Evolutionary conservation across 2,888 invertebrate genomes (phyloP).

Genomic region (Eucera pruinosa): DNA sequence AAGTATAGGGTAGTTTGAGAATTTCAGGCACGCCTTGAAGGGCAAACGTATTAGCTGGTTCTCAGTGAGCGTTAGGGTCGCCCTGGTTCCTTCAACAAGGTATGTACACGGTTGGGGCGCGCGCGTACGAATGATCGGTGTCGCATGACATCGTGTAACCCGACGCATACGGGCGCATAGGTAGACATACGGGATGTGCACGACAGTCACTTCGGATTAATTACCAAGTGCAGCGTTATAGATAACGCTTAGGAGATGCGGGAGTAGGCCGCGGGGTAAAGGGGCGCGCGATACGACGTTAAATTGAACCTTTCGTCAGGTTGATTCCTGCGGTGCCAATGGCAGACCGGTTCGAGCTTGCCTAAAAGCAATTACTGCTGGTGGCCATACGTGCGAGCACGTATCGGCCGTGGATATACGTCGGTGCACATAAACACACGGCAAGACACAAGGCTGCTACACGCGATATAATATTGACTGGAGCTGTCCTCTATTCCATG

Average conservation of each 20-base stretch:
- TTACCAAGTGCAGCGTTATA: slow-evolving; percentile 74
- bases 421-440: slow-evolving; percentile 27
- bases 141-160: slow-evolving; percentile 39
- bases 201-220: slow-evolving; percentile 70
- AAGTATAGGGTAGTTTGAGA: background rate
- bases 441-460: slow-evolving; percentile 37
- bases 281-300: slow-evolving; percentile 65
- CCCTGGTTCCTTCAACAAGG: background rate
- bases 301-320: slow-evolving; percentile 73
- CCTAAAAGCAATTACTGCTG: slow-evolving; percentile 71
- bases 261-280: slow-evolving; percentile 37
- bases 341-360: slow-evolving; percentile 44
- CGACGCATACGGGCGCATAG: slow-evolving; percentile 45
- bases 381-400: slow-evolving; percentile 27
- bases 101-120: background rate
- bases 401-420: slow-evolving; percentile 20
- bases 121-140: slow-evolving; percentile 39
- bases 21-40: background rate
- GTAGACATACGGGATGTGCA: slow-evolving; percentile 56
- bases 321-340: slow-evolving; percentile 64
- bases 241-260: slow-evolving; percentile 65
- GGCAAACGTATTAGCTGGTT: background rate
- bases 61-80: background rate
- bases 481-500: slow-evolving; percentile 24
- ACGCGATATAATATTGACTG: slow-evolving; percentile 58